Conservation (phyloP, 64 coral and sea anemone species). For the Acropora yongei region DNA sequence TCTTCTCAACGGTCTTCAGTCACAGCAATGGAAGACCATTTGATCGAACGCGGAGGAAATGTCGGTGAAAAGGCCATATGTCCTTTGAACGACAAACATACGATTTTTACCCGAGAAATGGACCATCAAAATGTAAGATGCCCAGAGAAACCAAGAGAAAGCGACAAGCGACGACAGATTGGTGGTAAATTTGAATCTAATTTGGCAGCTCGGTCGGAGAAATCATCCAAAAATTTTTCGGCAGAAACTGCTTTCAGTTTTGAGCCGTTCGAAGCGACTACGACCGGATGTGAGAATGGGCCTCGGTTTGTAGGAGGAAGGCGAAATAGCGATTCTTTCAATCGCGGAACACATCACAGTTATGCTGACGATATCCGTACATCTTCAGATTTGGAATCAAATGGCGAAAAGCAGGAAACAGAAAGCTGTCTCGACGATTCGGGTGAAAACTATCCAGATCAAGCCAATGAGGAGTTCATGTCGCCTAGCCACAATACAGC, state of each 20-base stretch:
- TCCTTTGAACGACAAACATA: conserved; percentile 88
- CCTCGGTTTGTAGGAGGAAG: conserved; percentile 63
- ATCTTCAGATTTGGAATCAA: conserved; percentile 46
- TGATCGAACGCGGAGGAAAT: conserved; percentile 86
- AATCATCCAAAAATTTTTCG: conserved; percentile 16
- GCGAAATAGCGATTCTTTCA: conserved; percentile 54
- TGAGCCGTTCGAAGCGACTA: conserved; percentile 9
- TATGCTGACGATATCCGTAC: conserved; percentile 3
- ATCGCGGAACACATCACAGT: conserved; percentile 42
- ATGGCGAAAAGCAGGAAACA: conserved; percentile 53
- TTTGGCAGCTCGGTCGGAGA: background rate
- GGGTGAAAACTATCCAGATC: conserved; percentile 49
- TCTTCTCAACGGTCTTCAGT: conserved; percentile 58
- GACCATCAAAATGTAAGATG: conserved; percentile 77
- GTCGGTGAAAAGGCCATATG: conserved; percentile 94
- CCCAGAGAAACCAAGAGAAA: conserved; percentile 41
- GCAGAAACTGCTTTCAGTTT: conserved; percentile 23
- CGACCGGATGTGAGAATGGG: conserved; percentile 76
- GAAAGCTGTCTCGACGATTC: background rate
- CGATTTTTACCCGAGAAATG: conserved; percentile 79
- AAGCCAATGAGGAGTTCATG: conserved; percentile 43
- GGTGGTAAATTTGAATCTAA: conserved; percentile 16
- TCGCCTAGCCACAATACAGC: conserved; percentile 75
- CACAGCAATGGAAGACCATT: conserved; percentile 67
- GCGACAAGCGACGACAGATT: conserved; percentile 41